These are phyloP conservation scores for Gopherus flavomarginatus DNA, from an alignment of 2,113 vertebrate species.

Conservation along the genomic window DNA sequence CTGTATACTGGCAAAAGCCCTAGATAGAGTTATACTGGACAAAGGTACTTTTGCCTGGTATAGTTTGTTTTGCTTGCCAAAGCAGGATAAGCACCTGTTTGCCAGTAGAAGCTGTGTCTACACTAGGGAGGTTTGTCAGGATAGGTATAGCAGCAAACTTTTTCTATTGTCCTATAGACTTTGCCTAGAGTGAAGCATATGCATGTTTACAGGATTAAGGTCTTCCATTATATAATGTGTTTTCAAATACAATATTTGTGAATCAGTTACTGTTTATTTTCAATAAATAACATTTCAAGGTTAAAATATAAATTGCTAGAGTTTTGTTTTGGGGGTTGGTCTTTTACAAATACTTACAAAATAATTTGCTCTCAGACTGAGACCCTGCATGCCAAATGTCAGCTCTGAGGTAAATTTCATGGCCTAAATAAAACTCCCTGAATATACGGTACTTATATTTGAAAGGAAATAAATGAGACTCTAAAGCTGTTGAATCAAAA, in stretches of 20 bases:
- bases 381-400: neutral
- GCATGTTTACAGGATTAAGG: neutral
- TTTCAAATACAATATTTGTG: neutral
- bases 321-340: neutral
- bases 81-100: neutral
- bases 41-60: neutral
- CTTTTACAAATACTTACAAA: neutral
- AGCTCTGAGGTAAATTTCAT: neutral
- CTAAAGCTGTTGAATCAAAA: neutral
- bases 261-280: neutral
- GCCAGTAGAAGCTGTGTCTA: neutral
- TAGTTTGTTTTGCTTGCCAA: neutral
- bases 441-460: neutral
- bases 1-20: neutral
- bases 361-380: neutral
- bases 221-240: neutral
- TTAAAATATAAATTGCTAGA: neutral
- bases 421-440: neutral
- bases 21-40: neutral
- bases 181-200: neutral
- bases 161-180: neutral
- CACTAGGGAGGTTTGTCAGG: neutral
- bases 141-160: neutral
- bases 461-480: neutral
- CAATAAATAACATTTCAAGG: neutral